Evolutionary conservation across 2,797 vertebrate genomes (phyloP).

Genomic region (Pseudopleuronectes americanus): DNA sequence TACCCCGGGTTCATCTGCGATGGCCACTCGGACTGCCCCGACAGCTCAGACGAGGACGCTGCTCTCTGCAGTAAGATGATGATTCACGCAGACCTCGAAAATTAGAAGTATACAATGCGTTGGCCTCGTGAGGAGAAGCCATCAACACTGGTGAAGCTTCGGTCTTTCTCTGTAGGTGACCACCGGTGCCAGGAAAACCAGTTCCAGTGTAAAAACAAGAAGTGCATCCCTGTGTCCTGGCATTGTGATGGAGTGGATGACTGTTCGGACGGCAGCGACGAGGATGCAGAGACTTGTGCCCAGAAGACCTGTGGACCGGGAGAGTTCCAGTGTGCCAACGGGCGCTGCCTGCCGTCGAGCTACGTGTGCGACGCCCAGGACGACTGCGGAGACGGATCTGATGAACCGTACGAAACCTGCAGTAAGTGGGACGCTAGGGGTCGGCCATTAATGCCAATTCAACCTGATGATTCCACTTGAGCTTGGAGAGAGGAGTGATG

Average conservation of each 20-base stretch:
- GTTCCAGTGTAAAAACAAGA: conserved; percentile 81
- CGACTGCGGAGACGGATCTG: conserved; percentile 79
- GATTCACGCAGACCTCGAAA: neutral
- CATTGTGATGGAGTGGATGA: conserved; percentile 76
- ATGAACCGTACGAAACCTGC: conserved; percentile 77
- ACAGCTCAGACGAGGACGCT: conserved; percentile 79
- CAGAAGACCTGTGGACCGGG: conserved; percentile 75
- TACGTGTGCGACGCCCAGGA: conserved; percentile 78
- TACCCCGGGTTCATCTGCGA: conserved; percentile 75
- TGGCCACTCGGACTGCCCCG: conserved; percentile 68
- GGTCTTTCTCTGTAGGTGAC: conserved; percentile 61
- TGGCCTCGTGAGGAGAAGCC: too few species aligned
- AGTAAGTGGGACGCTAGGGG: conserved; percentile 59
- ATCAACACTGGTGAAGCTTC: conserved; percentile 4
- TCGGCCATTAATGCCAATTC: neutral
- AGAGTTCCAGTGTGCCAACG: conserved; percentile 72
- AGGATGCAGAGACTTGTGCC: conserved; percentile 70
- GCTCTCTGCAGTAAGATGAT: conserved; percentile 77
- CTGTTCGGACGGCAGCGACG: conserved; percentile 77
- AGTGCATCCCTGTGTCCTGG: conserved; percentile 76
- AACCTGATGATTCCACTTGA: neutral
- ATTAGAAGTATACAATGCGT: too few species aligned
- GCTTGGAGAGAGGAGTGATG: too few species aligned
- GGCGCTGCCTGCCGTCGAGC: conserved; percentile 68
- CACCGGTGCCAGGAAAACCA: conserved; percentile 78